Percentiles rank a stretch among this genome's conserved stretches.
These are phyloP conservation scores for Drosophila teissieri DNA, from an alignment of 1,140 invertebrate genomes.

Conservation along the genomic window DNA sequence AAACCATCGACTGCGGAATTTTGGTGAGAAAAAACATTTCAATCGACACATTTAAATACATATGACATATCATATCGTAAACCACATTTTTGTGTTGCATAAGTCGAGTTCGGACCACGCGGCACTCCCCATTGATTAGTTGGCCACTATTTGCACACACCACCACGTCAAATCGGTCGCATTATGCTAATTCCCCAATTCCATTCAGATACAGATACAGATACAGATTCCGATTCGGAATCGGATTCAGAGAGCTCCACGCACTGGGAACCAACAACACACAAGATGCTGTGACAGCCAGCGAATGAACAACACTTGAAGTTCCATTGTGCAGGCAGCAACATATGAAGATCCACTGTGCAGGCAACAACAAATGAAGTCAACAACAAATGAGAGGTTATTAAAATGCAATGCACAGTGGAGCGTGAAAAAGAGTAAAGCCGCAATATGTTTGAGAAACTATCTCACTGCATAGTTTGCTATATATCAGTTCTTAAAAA, in stretches of 20 bases:
- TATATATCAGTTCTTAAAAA: too few species aligned
- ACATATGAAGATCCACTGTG: too few species aligned
- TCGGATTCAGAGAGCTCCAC: conserved; percentile 3
- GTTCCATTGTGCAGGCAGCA: neutral
- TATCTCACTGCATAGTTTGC: too few species aligned
- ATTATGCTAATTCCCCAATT: conserved; percentile 27
- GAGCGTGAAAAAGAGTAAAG: neutral
- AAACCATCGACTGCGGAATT: neutral
- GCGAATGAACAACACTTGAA: neutral
- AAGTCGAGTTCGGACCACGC: conserved; percentile 23
- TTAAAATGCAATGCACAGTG: conserved; percentile 50
- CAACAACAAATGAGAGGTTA: conserved; percentile 27
- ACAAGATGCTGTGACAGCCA: conserved; percentile 27
- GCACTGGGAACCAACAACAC: conserved; percentile 13
- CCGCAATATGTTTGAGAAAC: too few species aligned
- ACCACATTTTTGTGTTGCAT: conserved; percentile 29
- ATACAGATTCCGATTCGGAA: conserved; percentile 1
- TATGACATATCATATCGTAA: conserved; percentile 31
- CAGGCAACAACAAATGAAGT: neutral
- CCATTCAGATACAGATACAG: conserved; percentile 13
- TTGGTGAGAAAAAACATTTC: conserved; percentile 4
- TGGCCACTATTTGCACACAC: conserved; percentile 42
- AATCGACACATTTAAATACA: conserved; percentile 10
- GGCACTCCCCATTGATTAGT: conserved; percentile 32
- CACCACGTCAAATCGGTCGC: conserved; percentile 35